Evolutionary conservation across 1,140 invertebrate species (phyloP), one percentile per base, ranked within the genome.

Genomic region (Himalopsyche phryganea): DNA sequence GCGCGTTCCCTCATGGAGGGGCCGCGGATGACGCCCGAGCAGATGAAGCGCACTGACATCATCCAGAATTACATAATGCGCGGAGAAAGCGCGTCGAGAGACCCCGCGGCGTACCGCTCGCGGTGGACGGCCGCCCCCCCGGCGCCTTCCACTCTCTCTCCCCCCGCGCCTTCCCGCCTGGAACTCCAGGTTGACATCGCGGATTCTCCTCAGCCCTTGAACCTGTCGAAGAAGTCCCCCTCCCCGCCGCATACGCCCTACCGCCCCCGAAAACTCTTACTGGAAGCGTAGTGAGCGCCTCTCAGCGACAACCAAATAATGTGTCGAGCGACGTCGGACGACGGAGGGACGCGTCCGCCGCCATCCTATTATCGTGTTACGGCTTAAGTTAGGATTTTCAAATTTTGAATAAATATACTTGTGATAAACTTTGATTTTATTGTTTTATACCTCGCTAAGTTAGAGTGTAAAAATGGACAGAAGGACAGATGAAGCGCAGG

Each of bases 61-160:
- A 92, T 94, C 65, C 90, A 92, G 71, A 91, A 90, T 69, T 92
- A 90, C 69, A 90, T 94, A 69, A 91, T 92, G 85, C 80, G 88
- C 32, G 85, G 84, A 6, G 67, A 67, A 48, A 61, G 41, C 45
- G 61, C 51, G 51, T 52, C 58, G 59, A 63, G 28, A 55, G 61
- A 63, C n/a, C 45, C 55, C 14, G 40, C 20, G 32, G 15, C 64
- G 33, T 69, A 66, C 38, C 67, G 63, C 6, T 13, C 50, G 6
- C 61, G 61, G 13, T 63, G 61, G 58, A 46, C 50, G 4, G 35
- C 45, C 35, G 7, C 79, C 81, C 1, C 64, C 76, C 47, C 41
- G 75, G 67, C 47, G 71, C 10, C 72, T 20, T 36, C 64, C 10
- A 69, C 75, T 50, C 76, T 77, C 50, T 71, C 68, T 15, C 56